A percentile compares a stretch with the other conserved stretches of the same genome.
These are phyloP conservation scores for Circaetus gallicus DNA, from an alignment of 2,113 vertebrate genomes.

Conservation along the genomic window DNA sequence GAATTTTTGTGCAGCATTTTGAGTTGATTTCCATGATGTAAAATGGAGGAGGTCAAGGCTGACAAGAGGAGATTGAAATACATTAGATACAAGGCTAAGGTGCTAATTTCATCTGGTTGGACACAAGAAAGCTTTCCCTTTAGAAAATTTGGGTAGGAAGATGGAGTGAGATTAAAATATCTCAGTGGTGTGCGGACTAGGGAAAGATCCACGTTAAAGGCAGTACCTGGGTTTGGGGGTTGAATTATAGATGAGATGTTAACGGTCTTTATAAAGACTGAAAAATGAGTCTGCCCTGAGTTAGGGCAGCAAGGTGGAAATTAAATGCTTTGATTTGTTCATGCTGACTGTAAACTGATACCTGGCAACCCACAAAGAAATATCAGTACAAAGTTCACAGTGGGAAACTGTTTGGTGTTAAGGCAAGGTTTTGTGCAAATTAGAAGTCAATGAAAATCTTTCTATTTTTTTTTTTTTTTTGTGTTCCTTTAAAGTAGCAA, in stretches of 20 bases:
- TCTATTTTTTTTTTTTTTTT: neutral
- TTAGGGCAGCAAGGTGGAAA: neutral
- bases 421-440: neutral
- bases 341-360: neutral
- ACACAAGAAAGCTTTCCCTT: neutral
- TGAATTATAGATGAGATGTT: neutral
- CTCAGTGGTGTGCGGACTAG: neutral
- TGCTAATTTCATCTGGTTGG: neutral
- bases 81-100: neutral
- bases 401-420: too few species aligned
- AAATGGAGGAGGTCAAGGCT: neutral
- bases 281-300: too few species aligned
- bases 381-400: neutral
- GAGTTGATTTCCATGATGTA: neutral
- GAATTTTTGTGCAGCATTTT: neutral
- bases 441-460: neutral
- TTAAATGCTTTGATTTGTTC: neutral
- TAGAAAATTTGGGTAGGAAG: neutral
- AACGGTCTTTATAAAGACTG: neutral
- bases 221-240: neutral
- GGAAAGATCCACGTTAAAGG: neutral
- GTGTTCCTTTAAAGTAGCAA: neutral
- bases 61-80: neutral
- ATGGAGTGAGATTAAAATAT: neutral
- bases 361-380: neutral